phyloP scores from a whole-genome alignment of 1,140 invertebrate genomes.

The Ylistrum balloti region DNA sequence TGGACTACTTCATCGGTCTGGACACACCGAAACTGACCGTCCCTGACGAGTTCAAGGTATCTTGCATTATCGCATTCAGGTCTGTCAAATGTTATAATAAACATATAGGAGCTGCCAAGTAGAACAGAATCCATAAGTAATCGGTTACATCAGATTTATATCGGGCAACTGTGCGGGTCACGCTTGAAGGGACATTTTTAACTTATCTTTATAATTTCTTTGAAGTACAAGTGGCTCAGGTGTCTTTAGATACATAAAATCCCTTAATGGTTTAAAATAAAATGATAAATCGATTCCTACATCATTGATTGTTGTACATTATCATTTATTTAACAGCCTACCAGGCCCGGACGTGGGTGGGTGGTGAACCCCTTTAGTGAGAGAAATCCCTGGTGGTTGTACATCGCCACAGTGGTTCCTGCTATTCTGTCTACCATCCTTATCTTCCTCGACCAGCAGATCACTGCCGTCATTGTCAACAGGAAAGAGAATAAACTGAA shows the following conservation, averaged over 20 bases:
- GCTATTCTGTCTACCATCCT: slow-evolving; percentile 97
- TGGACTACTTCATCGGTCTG: slow-evolving; percentile 93
- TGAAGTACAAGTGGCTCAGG: too few species aligned
- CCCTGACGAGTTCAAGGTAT: slow-evolving; percentile 83
- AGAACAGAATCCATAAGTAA: too few species aligned
- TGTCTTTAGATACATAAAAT: too few species aligned
- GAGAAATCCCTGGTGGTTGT: slow-evolving; percentile 93
- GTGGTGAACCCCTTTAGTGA: slow-evolving; percentile 92
- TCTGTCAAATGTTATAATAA: too few species aligned
- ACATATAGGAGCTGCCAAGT: too few species aligned
- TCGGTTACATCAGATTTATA: too few species aligned
- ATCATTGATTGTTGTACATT: too few species aligned
- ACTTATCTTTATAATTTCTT: too few species aligned
- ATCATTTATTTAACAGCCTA: slow-evolving; percentile 74
- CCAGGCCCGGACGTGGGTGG: slow-evolving; percentile 90
- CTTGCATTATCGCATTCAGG: neutral
- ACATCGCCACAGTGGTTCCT: slow-evolving; percentile 91
- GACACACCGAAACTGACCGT: slow-evolving; percentile 97
- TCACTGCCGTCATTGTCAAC: slow-evolving; percentile 99
- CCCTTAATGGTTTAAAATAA: too few species aligned
- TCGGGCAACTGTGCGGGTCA: too few species aligned
- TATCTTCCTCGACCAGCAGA: slow-evolving; percentile 99
- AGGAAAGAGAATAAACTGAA: slow-evolving; percentile 99
- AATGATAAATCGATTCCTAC: too few species aligned
- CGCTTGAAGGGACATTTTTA: too few species aligned